Percentiles rank a stretch among this genome's conserved stretches.
phyloP scores from a whole-genome alignment of 2,113 vertebrate genomes.

The Colossoma macropomum region DNA sequence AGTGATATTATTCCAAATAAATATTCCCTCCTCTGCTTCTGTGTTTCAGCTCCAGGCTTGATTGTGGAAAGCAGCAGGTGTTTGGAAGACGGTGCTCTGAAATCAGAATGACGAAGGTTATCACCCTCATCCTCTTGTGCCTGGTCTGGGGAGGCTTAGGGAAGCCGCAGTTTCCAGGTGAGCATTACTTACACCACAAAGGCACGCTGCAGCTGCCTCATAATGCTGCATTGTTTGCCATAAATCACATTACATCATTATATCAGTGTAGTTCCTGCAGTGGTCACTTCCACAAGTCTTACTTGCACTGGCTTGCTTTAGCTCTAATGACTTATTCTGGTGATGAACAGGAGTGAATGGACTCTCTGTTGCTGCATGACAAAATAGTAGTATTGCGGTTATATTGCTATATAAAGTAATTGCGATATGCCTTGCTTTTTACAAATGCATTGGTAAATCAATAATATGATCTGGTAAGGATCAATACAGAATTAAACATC shows the following conservation, averaged over 20 bases:
- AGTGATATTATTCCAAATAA: too few species aligned
- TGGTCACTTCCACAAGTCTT: not conserved
- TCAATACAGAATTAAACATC: too few species aligned
- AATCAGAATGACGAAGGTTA: constrained; percentile 66
- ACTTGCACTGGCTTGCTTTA: not conserved
- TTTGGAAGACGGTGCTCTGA: constrained; percentile 20
- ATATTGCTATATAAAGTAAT: too few species aligned
- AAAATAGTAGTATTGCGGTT: not conserved
- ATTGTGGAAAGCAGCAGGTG: constrained; percentile 12
- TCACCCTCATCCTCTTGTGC: constrained; percentile 60
- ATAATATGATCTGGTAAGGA: too few species aligned
- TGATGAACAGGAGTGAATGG: not conserved
- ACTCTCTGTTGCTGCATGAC: not conserved
- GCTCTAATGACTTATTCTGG: too few species aligned
- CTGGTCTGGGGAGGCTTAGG: constrained; percentile 51
- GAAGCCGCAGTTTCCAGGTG: constrained; percentile 73
- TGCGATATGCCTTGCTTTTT: too few species aligned
- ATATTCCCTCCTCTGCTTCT: too few species aligned
- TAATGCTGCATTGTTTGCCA: not conserved
- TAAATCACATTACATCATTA: not conserved
- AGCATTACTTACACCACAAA: constrained; percentile 34
- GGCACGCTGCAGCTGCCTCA: not conserved
- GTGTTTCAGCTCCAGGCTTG: constrained; percentile 9
- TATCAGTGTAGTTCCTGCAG: not conserved
- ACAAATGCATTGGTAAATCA: too few species aligned